These are phyloP conservation scores for Allygus modestus DNA, from an alignment of 2,888 invertebrate genomes.

Conservation along the genomic window DNA sequence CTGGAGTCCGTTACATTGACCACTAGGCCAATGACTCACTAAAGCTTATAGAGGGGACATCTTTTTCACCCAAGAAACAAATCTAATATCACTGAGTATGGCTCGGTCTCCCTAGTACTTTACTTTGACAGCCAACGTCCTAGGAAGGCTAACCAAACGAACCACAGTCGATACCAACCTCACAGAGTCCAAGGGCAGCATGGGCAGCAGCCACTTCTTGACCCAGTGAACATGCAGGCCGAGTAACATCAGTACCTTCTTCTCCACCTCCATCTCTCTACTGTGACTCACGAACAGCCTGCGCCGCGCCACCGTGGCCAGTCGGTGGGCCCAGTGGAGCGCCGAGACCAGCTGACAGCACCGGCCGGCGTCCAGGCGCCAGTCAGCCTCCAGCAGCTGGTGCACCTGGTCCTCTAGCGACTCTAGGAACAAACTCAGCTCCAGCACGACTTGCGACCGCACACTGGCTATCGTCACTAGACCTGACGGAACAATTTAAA, in stretches of 20 bases:
- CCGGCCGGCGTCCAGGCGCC: not conserved
- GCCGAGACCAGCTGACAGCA: conserved; percentile 44
- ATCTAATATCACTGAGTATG: no score
- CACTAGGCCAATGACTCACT: no score
- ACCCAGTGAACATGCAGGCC: conserved; percentile 33
- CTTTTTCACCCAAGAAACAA: no score
- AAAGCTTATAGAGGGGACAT: no score
- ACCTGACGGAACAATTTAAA: conserved; percentile 5
- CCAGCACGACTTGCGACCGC: conserved; percentile 2
- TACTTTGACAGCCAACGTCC: no score
- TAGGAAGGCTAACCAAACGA: no score
- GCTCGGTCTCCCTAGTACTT: no score
- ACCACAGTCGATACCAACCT: not conserved
- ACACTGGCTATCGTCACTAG: conserved; percentile 44
- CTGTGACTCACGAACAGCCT: not conserved
- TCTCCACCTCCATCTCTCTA: conserved; percentile 6
- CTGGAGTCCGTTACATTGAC: no score
- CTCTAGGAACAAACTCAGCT: conserved; percentile 45
- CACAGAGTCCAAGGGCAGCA: not conserved
- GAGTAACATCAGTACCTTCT: not conserved
- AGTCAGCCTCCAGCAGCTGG: conserved; percentile 11
- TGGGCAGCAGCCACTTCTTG: conserved; percentile 33
- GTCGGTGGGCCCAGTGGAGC: conserved; percentile 23
- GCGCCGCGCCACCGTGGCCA: not conserved
- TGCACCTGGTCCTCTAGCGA: conserved; percentile 38